Base-by-base conservation (phyloP, 2,888 invertebrate species). In the Cyaniris semiargus region DNA sequence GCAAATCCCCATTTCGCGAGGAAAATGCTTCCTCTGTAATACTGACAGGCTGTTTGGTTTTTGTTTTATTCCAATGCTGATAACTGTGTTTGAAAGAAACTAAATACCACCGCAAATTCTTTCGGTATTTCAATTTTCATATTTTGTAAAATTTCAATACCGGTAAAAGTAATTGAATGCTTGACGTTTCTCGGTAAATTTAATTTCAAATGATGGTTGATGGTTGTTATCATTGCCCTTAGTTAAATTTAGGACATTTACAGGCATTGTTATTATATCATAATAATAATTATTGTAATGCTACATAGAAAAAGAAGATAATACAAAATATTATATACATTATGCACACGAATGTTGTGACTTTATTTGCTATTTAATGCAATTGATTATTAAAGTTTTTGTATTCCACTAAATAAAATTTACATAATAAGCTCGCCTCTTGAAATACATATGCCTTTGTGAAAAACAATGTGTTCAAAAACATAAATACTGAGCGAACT, bases 401-500 rank as follows among this genome's bases (percentile, higher is more conserved):
- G 38, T 8, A 38, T 38, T 8, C 38, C 8, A 38, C 38, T 38
- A 38, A 38, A 56, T n/a, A 60, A 7, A 66, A 8, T 15, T 74
- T 74, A 53, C 15, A 48, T 23, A 74, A 72, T 72, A 21, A 27
- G 38, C 74, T 48, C 15, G 21, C 38, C 71, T 38, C 48, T 23
- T 48, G 23, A 72, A 48, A 72, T 48, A 48, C 38, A 27, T 23
- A 4, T 5, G 21, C 18, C 44, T 72, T 72, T 48, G 48, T 27
- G 72, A 74, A 53, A 53, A 53, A 74, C 53, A 74, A 44, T 27
- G 53, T 74, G 27, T 27, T 74, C 48, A 74, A 60, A 75, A 77
- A 78, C 75, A 71, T 76, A 76, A 75, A 56, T 75, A 58, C 71
- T 38, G 23, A 74, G 27, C 53, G 76, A 76, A 76, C 78, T 78